phyloP scores from a whole-genome alignment of 1,140 invertebrate genomes.

The Brachionus rotundiformis region DNA sequence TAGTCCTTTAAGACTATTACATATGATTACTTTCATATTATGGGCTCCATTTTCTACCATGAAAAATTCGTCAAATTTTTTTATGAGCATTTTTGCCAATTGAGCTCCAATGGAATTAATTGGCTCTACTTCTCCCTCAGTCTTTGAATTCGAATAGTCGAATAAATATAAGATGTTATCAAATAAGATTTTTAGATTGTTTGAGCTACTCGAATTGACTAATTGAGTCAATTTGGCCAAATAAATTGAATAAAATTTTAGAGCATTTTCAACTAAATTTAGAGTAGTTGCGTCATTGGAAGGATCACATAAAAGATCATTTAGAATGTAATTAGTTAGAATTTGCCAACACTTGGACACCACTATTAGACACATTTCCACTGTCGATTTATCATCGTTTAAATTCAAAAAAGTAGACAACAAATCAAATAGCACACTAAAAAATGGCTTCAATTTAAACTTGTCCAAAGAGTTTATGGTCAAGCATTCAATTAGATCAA shows the following conservation, averaged over 20 bases:
- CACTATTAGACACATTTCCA: slow-evolving; percentile 32
- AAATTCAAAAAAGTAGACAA: slow-evolving; percentile 20
- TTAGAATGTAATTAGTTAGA: slow-evolving; percentile 1
- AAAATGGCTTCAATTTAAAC: slow-evolving; percentile 32
- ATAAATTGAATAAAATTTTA: slow-evolving; percentile 44
- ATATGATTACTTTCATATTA: neutral
- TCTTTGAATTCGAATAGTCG: slow-evolving; percentile 12
- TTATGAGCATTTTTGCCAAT: neutral
- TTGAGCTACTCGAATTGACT: slow-evolving; percentile 29
- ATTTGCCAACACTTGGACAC: slow-evolving; percentile 40
- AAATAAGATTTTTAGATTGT: slow-evolving; percentile 45
- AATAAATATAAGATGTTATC: slow-evolving; percentile 42
- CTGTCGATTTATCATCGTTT: neutral
- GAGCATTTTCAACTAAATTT: neutral
- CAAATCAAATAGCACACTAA: slow-evolving; percentile 1
- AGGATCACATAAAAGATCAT: slow-evolving; percentile 12
- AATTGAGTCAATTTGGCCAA: slow-evolving; percentile 33
- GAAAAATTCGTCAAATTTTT: slow-evolving; percentile 41
- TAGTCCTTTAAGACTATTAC: neutral
- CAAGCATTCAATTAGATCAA: slow-evolving; percentile 44
- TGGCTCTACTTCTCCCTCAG: neutral
- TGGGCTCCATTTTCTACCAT: neutral
- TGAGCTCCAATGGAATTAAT: neutral
- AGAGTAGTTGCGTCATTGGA: neutral
- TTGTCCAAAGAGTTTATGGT: neutral